Percentiles rank a stretch among this genome's conserved stretches.
These are phyloP conservation scores for Drosophila nigricruria DNA, from an alignment of 2,888 invertebrate genomes.

Conservation along the genomic window DNA sequence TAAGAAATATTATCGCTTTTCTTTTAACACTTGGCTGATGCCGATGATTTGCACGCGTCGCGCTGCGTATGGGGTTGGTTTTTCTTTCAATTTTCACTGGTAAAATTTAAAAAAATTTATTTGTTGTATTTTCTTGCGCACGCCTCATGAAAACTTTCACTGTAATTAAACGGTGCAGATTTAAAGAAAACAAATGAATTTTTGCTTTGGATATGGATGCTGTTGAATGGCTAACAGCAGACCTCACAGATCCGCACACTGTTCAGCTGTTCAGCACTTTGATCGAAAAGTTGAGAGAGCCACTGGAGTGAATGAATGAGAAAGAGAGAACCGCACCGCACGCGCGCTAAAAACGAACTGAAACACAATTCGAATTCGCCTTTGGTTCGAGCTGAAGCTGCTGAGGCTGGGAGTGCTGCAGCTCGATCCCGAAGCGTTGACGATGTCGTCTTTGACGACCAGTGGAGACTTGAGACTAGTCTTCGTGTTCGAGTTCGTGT, in stretches of 20 bases:
- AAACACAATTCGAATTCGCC: slow-evolving; percentile 54
- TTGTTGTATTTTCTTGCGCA: slow-evolving; percentile 2
- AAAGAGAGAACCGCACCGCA: slow-evolving; percentile 81
- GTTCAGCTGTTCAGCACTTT: slow-evolving; percentile 44
- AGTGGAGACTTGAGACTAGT: slow-evolving; percentile 62
- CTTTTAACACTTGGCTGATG: slow-evolving; percentile 57
- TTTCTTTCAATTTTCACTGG: slow-evolving; percentile 68
- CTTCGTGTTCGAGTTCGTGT: slow-evolving; percentile 26
- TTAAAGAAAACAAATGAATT: slow-evolving; percentile 28
- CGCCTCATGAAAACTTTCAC: slow-evolving; percentile 63
- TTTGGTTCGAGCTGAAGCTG: slow-evolving; percentile 34
- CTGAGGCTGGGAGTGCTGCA: slow-evolving; percentile 8
- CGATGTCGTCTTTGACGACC: slow-evolving; percentile 44
- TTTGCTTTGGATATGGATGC: slow-evolving; percentile 33
- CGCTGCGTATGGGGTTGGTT: slow-evolving; percentile 29
- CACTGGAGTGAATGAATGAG: slow-evolving; percentile 33
- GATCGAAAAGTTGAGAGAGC: slow-evolving; percentile 12
- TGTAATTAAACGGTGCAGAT: slow-evolving; percentile 47
- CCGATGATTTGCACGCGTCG: slow-evolving; percentile 57
- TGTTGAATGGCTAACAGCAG: slow-evolving; percentile 33
- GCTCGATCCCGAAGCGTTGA: slow-evolving; percentile 51
- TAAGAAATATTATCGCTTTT: slow-evolving; percentile 58
- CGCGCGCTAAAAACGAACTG: slow-evolving; percentile 82
- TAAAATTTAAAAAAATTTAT: slow-evolving; percentile 65
- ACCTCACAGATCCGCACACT: slow-evolving; percentile 37